A percentile compares a stretch with the other conserved stretches of the same genome.
These are phyloP conservation scores for Kryptolebias marmoratus DNA, from an alignment of 2,113 vertebrate genomes.

Conservation along the genomic window DNA sequence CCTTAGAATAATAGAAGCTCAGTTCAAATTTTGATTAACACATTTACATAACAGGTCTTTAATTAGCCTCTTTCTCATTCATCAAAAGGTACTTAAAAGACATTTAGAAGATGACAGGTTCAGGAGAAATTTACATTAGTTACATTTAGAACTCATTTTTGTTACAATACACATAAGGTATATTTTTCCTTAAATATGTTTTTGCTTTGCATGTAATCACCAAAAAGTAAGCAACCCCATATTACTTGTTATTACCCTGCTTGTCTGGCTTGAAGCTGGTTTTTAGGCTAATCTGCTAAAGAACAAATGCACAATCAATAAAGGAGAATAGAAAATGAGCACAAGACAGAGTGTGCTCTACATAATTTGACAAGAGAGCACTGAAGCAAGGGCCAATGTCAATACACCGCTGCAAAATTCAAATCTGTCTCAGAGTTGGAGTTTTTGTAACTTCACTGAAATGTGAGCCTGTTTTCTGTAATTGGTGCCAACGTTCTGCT, in stretches of 20 bases:
- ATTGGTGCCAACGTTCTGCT: constrained; percentile 1
- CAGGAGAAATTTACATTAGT: background rate
- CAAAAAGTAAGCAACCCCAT: background rate
- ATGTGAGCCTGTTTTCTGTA: background rate
- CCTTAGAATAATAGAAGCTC: constrained; percentile 26
- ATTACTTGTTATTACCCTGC: background rate
- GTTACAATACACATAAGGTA: background rate
- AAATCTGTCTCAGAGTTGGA: background rate
- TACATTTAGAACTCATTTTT: background rate
- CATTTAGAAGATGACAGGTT: constrained; percentile 29
- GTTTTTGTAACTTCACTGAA: background rate
- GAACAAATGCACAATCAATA: constrained; percentile 68
- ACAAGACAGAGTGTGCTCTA: constrained; percentile 34
- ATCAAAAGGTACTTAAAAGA: constrained; percentile 37
- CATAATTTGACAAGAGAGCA: constrained; percentile 53
- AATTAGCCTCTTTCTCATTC: constrained; percentile 56
- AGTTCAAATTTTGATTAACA: constrained; percentile 6
- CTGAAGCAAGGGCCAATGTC: constrained; percentile 47
- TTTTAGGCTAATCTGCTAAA: constrained; percentile 46
- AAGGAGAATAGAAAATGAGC: constrained; percentile 61
- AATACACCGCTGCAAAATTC: constrained; percentile 40
- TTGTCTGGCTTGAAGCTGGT: constrained; percentile 31
- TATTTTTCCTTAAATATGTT: background rate
- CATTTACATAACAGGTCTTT: background rate
- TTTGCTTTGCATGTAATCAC: background rate